phyloP scores from a whole-genome alignment of 2,888 invertebrate genomes.

The Dascillus cervinus region DNA sequence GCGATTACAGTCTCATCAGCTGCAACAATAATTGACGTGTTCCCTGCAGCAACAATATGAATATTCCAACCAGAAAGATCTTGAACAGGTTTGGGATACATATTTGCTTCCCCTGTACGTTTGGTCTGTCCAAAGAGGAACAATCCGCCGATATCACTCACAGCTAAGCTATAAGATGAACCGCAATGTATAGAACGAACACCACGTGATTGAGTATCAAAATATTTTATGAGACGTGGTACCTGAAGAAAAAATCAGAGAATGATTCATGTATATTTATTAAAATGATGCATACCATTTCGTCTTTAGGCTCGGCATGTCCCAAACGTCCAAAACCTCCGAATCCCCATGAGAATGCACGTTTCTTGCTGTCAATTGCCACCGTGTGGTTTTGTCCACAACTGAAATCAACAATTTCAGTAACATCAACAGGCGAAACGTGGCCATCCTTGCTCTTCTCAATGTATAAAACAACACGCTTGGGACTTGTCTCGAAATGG shows the following conservation, averaged over 20 bases:
- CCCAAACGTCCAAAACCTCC: conserved; percentile 91
- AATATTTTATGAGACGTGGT: conserved; percentile 76
- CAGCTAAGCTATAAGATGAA: conserved; percentile 76
- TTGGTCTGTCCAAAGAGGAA: conserved; percentile 89
- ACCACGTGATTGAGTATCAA: conserved; percentile 78
- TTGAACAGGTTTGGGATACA: conserved; percentile 93
- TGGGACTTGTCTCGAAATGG: conserved; percentile 78
- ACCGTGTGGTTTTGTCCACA: conserved; percentile 91
- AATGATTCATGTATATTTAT: background rate
- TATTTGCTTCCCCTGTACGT: conserved; percentile 88
- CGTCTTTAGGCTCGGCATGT: conserved; percentile 88
- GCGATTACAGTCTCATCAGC: conserved; percentile 87
- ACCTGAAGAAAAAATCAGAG: conserved; percentile 26
- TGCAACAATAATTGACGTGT: conserved; percentile 76
- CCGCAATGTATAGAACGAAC: conserved; percentile 78
- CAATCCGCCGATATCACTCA: conserved; percentile 67
- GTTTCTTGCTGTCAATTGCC: conserved; percentile 80
- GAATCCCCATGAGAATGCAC: conserved; percentile 92
- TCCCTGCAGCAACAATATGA: conserved; percentile 72
- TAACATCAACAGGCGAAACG: conserved; percentile 73
- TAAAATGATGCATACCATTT: conserved; percentile 60
- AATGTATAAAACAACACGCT: conserved; percentile 76
- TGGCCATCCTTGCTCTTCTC: conserved; percentile 84
- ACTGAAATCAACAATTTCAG: conserved; percentile 81
- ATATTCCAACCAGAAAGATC: conserved; percentile 93